phyloP scores from a whole-genome alignment of 2,888 invertebrate species.

The Tinea trinotella region DNA sequence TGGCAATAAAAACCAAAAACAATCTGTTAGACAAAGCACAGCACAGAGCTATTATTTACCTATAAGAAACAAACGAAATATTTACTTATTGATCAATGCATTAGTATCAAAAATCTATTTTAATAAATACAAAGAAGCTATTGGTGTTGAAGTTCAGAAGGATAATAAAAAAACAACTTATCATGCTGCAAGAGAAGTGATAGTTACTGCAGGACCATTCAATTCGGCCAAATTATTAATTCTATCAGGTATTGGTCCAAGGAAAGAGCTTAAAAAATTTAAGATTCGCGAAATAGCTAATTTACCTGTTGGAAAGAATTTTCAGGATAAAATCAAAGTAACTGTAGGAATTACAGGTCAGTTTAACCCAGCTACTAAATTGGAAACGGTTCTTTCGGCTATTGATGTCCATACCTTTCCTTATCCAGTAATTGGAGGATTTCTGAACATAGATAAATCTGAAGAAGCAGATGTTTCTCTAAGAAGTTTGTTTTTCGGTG shows the following conservation, averaged over 20 bases:
- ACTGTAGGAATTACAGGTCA: conserved; percentile 32
- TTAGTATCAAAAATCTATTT: conserved; percentile 75
- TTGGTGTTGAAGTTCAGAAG: conserved; percentile 75
- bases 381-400: conserved; percentile 17
- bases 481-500: conserved; percentile 9
- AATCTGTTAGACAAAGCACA: conserved; percentile 24
- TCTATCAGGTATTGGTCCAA: conserved; percentile 84
- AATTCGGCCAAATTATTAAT: conserved; percentile 89
- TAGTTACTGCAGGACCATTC: conserved; percentile 85
- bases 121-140: conserved; percentile 72
- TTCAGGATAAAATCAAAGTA: conserved; percentile 76
- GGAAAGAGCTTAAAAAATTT: conserved; percentile 70
- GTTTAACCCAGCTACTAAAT: conserved; percentile 23
- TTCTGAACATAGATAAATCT: not conserved
- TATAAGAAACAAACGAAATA: conserved; percentile 66
- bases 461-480: not conserved
- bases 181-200: conserved; percentile 81
- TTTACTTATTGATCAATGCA: conserved; percentile 80
- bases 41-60: conserved; percentile 30
- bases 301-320: conserved; percentile 79
- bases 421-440: conserved; percentile 11
- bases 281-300: conserved; percentile 80
- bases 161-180: conserved; percentile 76
- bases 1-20: conserved; percentile 20
- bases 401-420: conserved; percentile 14